Evolutionary conservation across 2,888 invertebrate species (phyloP), one percentile per base, ranked within the genome.

Genomic region (Euplagia quadripunctaria): DNA sequence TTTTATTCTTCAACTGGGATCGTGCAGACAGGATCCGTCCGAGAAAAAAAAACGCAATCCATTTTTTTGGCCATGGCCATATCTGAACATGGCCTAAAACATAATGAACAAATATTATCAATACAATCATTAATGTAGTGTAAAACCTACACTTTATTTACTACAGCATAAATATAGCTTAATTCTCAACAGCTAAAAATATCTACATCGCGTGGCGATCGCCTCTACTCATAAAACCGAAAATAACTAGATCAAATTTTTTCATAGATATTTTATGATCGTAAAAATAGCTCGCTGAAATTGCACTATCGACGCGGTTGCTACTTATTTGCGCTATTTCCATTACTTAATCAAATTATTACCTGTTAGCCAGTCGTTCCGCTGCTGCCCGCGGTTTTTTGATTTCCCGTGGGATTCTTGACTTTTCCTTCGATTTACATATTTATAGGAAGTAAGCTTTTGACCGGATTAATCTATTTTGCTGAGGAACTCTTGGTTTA

Each of bases 271-370:
- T 80, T 72, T 70, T 66, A 66, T 69, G 46, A 52, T 73, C 74
- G 74, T 74, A 76, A 73, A 80, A 76, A 70, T 74, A 74, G 71
- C 74, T 70, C 74, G 70, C 69, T 71, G 68, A 75, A 84, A 75
- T 77, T 74, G 70, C 74, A 78, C 68, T 79, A 81, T 81, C 74
- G 76, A 69, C 70, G 72, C 70, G 71, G 67, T 73, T 72, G 76
- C 74, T 82, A 81, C 76, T 82, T 81, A 81, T 81, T 85, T 79
- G 77, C 76, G 74, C 82, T 73, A 80, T 85, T 84, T 79, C 78
- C 77, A 79, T 83, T 77, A 79, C 82, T 79, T 82, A 83, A 84
- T 84, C 82, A 79, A 84, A 84, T 84, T 82, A 85, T 84, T 80
- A 72, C 79, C 68, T 82, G 83, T 76, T 78, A 72, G 76, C 75